Conservation (phyloP, 2,113 vertebrate species). For the Channa argus region DNA sequence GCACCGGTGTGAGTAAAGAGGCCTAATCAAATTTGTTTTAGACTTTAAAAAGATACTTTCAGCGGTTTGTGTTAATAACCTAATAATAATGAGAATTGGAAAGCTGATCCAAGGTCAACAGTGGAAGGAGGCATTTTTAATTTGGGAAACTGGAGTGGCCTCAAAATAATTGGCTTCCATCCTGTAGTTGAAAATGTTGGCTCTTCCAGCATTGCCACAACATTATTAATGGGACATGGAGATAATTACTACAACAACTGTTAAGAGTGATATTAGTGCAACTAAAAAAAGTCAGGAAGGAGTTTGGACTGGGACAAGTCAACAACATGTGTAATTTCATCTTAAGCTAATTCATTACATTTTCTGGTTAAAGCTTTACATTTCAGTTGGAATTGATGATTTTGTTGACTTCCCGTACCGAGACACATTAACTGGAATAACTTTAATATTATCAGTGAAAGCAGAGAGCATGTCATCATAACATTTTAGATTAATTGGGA, state of each 20-base stretch:
- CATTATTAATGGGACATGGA: slow-evolving; percentile 52
- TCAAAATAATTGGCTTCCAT: slow-evolving; percentile 74
- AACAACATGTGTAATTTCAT: neutral
- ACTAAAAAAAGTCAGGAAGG: slow-evolving; percentile 1
- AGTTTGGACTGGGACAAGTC: neutral
- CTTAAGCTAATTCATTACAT: too few species aligned
- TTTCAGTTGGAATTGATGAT: slow-evolving; percentile 21
- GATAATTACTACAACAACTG: slow-evolving; percentile 44
- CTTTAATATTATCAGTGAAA: slow-evolving; percentile 78
- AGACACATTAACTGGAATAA: slow-evolving; percentile 70
- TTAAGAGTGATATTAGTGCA: slow-evolving; percentile 5
- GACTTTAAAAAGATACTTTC: slow-evolving; percentile 84
- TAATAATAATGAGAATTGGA: slow-evolving; percentile 81
- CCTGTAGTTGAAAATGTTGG: slow-evolving; percentile 60
- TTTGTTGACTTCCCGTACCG: slow-evolving; percentile 17
- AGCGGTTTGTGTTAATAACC: slow-evolving; percentile 84
- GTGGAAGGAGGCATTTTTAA: slow-evolving; percentile 76
- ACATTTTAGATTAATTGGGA: slow-evolving; percentile 77
- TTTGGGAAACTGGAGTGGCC: slow-evolving; percentile 68
- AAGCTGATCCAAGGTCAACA: slow-evolving; percentile 81
- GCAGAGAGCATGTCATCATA: slow-evolving; percentile 71
- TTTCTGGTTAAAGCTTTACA: slow-evolving; percentile 9
- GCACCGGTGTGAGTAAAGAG: slow-evolving; percentile 78
- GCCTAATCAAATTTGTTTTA: slow-evolving; percentile 85
- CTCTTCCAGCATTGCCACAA: slow-evolving; percentile 50